Base-by-base conservation (phyloP, 1,140 invertebrate genomes). In the Nasonia vitripennis region DNA sequence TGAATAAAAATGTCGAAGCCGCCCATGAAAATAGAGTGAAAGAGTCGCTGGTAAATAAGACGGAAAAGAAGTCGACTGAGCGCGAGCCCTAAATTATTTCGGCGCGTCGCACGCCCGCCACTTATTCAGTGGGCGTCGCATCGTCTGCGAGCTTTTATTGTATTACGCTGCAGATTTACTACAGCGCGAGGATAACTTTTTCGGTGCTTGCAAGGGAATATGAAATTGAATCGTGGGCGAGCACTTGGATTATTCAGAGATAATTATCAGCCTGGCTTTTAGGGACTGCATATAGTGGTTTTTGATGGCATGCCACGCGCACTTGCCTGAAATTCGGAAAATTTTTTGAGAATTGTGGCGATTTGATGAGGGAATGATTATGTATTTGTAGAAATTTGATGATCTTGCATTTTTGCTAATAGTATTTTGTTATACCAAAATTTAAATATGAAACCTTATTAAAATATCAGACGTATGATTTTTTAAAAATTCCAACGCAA, bases 1-100 rank as follows among this genome's bases (percentile, higher is more conserved):
- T 80, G 78, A 80, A 80, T 80, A 67, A 67, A 80, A 80, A 68
- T 80, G 20, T 51, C 27, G 55, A 31, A 14, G 10, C 7, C 23
- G 17, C 74, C 7, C 73, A 11, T 2, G 41, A 9, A 45, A 45
- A 45, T 37, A 37, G 34, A 37, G 34, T 37, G 41, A 45, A 7
- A 45, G 41, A 45, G 41, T 27, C 41, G 5, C 75, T 45, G 45
- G 27, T 20, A 80, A 80, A 80, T 80, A 62, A 80, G 55, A 9
- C 78, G 78, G 78, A 80, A 80, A 80, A 80, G 62, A 67, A 80
- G 51, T 9, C 10, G 6, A 27, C 78, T 41, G 45, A 7, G 27
- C 5, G 5, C 20, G 51, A 20, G 45, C 45, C 1, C 27, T 79
- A 51, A 79, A 79, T 79, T 77, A 78, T 78, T 78, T 78, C 41